These are phyloP conservation scores for Montipora sp. DNA, from an alignment of 64 coral and sea anemone species.

Conservation along the genomic window DNA sequence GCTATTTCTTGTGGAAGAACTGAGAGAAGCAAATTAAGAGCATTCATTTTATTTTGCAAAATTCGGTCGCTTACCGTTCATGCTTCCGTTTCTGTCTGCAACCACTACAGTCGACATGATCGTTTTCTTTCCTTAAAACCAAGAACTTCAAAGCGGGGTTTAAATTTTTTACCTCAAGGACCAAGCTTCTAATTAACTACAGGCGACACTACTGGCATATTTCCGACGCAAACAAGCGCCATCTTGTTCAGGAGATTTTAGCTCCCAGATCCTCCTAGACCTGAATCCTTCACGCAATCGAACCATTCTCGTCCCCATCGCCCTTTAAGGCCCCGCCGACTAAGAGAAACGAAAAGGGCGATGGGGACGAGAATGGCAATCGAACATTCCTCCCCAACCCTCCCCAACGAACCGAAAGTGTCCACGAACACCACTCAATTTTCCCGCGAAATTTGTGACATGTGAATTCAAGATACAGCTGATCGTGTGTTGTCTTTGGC, in stretches of 20 bases:
- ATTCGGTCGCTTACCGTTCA: conserved; percentile 10
- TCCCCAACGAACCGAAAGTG: too few species aligned
- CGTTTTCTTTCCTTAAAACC: not conserved
- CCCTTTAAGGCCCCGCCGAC: too few species aligned
- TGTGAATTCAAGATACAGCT: too few species aligned
- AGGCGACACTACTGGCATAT: not conserved
- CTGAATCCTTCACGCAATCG: not conserved
- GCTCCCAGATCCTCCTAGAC: not conserved
- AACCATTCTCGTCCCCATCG: too few species aligned
- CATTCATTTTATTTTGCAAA: not conserved
- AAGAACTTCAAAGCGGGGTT: not conserved
- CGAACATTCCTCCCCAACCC: too few species aligned
- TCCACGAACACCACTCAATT: too few species aligned
- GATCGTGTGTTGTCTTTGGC: too few species aligned
- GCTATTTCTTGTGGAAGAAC: not conserved
- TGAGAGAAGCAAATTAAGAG: not conserved
- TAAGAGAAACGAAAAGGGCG: too few species aligned
- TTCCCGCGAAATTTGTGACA: too few species aligned
- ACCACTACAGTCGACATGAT: conserved; percentile 5
- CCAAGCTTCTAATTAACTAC: not conserved
- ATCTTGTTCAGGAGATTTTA: conserved; percentile 1
- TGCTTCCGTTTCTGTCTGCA: not conserved
- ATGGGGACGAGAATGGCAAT: too few species aligned
- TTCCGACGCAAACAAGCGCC: not conserved
- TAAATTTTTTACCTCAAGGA: not conserved